A percentile compares a stretch with the other conserved stretches of the same genome.
phyloP scores from a whole-genome alignment of 37 sponge, comb jelly and placozoan genomes.

The Petrosia ficiformis region DNA sequence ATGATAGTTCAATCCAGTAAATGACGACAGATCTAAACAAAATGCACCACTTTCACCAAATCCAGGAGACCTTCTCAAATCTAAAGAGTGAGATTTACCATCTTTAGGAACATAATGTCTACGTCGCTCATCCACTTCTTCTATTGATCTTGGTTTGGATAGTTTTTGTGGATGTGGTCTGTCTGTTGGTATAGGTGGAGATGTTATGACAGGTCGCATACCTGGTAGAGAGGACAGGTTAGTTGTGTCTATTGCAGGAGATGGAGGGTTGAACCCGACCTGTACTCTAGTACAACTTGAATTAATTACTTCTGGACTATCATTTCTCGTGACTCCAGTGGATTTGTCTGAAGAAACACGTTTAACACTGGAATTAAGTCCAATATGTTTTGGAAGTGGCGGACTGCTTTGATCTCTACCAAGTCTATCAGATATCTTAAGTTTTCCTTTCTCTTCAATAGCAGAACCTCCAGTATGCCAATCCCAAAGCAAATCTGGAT shows the following conservation, averaged over 20 bases:
- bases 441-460: neutral
- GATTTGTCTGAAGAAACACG: neutral
- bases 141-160: slow-evolving; percentile 33
- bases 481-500: slow-evolving; percentile 16
- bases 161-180: slow-evolving; percentile 1
- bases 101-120: neutral
- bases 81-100: neutral
- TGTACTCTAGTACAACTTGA: neutral
- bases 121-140: slow-evolving; percentile 30
- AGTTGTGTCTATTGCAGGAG: slow-evolving; percentile 25
- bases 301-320: neutral
- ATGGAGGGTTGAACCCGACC: slow-evolving; percentile 8
- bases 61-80: neutral
- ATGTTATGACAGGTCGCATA: slow-evolving; percentile 40
- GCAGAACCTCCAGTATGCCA: neutral
- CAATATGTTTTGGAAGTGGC: neutral
- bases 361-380: neutral
- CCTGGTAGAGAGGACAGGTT: slow-evolving; percentile 55
- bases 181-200: slow-evolving; percentile 41
- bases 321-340: neutral
- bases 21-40: neutral
- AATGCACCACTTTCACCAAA: neutral
- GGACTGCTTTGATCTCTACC: slow-evolving; percentile 5
- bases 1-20: neutral
- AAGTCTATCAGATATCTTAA: neutral